Evolutionary conservation across 2,888 invertebrate genomes (phyloP), one percentile per base, ranked within the genome.

Genomic region (Xestia c-nigrum): DNA sequence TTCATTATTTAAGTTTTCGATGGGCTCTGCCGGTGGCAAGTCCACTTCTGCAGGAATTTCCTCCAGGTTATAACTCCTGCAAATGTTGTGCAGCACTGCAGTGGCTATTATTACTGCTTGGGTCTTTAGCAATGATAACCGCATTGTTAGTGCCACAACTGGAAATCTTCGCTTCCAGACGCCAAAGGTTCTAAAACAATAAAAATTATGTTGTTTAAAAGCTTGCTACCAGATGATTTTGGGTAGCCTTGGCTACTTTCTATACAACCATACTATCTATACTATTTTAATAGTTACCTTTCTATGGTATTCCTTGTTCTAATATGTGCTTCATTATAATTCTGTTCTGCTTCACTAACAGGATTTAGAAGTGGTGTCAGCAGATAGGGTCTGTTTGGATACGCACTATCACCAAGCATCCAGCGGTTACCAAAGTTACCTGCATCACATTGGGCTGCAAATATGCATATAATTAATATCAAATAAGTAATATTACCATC

Each of bases 321-420:
- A n/a, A 21, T 55, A 55, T 55, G 55, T n/a, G 55, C 55, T 55
- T 55, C 2, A 55, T 55, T 55, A n/a, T 55, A 55, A n/a, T n/a
- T 21, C 55, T 55, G n/a, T 55, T n/a, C 55, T 55, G 55, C 55
- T 55, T 55, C 55, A 5, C n/a, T n/a, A 55, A n/a, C 55, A 55
- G 55, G 55, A n/a, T 55, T 55, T 55, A 12, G n/a, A n/a, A 55
- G 55, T n/a, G n/a, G 55, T 55, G n/a, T 55, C n/a, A 55, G n/a
- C n/a, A 55, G n/a, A 78, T 74, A 74, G 59, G 69, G 63, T 71
- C 73, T 76, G 31, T 66, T 66, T 50, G 66, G 50, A 50, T 50
- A 66, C 19, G 66, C 66, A 66, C 50, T 38, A 14, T 66, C 66
- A 40, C 66, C 66, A 31, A 66, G 24, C 31, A 66, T 31, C 47